phyloP scores from a whole-genome alignment of 2,797 vertebrate genomes.

The Phrynocephalus vlangalii region DNA sequence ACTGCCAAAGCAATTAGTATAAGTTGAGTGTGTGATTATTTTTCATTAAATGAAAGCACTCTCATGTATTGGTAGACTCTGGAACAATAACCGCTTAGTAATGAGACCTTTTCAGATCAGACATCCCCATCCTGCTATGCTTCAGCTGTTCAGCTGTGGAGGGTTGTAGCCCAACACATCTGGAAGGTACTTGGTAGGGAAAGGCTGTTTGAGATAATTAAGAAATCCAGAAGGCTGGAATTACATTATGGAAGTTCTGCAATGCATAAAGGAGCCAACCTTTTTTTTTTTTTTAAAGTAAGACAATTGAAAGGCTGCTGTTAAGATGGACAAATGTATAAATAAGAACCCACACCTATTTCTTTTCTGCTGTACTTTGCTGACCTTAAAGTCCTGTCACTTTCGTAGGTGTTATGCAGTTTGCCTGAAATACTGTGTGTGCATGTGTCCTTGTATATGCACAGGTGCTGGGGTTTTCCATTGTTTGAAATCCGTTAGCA shows the following conservation, averaged over 20 bases:
- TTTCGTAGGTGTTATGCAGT: background rate
- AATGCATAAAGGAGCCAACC: background rate
- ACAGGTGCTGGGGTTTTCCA: too few relatives aligned
- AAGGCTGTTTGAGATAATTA: background rate
- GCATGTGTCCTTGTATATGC: background rate
- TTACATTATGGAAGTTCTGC: background rate
- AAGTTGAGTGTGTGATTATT: background rate
- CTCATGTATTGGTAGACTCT: background rate
- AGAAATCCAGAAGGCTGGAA: background rate
- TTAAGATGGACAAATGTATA: background rate
- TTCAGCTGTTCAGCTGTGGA: background rate
- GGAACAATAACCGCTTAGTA: conserved; percentile 1
- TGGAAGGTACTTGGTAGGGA: background rate
- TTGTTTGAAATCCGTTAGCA: background rate
- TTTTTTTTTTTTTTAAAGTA: background rate
- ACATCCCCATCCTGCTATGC: background rate
- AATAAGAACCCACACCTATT: background rate
- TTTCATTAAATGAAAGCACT: conserved; percentile 12
- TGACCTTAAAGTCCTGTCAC: background rate
- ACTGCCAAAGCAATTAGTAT: conserved; percentile 14
- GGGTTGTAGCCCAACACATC: background rate
- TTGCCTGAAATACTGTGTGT: background rate
- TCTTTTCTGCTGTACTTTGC: background rate
- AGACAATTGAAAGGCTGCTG: background rate
- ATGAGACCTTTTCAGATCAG: background rate